Evolutionary conservation across 2,888 invertebrate species (phyloP).

Genomic region (Nomada goodeniana): DNA sequence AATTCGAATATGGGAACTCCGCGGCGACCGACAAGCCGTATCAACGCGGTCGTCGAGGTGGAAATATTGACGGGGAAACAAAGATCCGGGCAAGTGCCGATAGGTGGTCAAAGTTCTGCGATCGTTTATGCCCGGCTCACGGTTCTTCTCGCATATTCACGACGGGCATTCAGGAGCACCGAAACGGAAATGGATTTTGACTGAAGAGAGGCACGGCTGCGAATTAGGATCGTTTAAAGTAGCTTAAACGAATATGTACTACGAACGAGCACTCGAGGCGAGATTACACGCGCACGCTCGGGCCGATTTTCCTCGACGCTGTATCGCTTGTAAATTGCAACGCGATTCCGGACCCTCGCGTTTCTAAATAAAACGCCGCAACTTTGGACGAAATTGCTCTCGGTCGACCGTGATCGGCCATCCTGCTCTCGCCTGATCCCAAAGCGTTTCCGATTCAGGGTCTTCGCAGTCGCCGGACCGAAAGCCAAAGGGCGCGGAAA

Average conservation of each 20-base stretch:
- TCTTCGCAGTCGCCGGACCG: not conserved
- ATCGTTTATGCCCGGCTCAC: no score
- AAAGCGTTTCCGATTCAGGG: not conserved
- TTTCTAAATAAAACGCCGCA: constrained; percentile 20
- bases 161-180: no score
- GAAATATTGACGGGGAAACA: constrained; percentile 2
- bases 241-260: not conserved
- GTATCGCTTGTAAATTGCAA: not conserved
- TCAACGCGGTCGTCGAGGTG: constrained; percentile 32
- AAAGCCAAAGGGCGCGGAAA: not conserved
- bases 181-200: not conserved
- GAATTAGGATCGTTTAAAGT: no score
- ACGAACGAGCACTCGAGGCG: not conserved
- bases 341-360: no score
- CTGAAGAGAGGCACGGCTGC: no score
- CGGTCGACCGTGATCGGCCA: not conserved
- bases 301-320: constrained; percentile 4
- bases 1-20: constrained; percentile 39
- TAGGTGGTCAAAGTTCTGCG: constrained; percentile 14
- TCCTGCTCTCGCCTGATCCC: not conserved
- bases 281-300: constrained; percentile 6
- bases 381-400: constrained; percentile 6
- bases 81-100: constrained; percentile 16
- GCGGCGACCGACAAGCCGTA: constrained; percentile 32
- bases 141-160: no score